Percentiles rank a stretch among this genome's conserved stretches.
Conservation (phyloP, 1,140 invertebrate genomes). For the Musca domestica region DNA sequence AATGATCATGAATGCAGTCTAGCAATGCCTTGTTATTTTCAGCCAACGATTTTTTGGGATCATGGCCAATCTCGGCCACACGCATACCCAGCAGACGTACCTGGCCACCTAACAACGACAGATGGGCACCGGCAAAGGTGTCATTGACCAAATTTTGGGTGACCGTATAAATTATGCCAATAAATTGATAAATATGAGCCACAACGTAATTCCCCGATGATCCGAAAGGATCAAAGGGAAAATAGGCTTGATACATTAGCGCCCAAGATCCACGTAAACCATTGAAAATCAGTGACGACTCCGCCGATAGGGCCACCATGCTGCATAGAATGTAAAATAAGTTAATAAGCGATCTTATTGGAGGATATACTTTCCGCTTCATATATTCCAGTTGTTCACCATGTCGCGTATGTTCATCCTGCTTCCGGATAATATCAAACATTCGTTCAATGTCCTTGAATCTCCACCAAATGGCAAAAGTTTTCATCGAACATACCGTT, state of each 20-base stretch:
- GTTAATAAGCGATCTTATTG: background rate
- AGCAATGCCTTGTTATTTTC: background rate
- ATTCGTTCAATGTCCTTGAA: background rate
- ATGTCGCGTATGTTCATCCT: background rate
- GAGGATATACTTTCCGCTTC: background rate
- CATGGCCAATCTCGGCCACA: constrained; percentile 13
- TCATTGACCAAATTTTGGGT: constrained; percentile 13
- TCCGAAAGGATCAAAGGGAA: constrained; percentile 16
- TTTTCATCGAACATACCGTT: constrained; percentile 6
- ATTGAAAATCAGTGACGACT: background rate
- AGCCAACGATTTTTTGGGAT: background rate
- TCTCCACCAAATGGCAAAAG: background rate
- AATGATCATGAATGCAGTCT: constrained; percentile 12
- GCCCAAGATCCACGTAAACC: background rate
- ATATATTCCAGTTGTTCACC: constrained; percentile 3
- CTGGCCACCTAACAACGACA: constrained; percentile 5
- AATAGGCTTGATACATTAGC: constrained; percentile 17
- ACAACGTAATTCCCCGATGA: background rate
- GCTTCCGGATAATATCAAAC: background rate
- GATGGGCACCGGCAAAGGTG: constrained; percentile 8
- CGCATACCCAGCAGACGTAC: constrained; percentile 10
- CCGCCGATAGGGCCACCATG: background rate
- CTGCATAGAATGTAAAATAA: constrained; percentile 19
- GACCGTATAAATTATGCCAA: background rate
- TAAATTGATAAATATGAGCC: constrained; percentile 17